Conservation (phyloP, 2,888 invertebrate genomes). For the Nasonovia ribisnigri region DNA sequence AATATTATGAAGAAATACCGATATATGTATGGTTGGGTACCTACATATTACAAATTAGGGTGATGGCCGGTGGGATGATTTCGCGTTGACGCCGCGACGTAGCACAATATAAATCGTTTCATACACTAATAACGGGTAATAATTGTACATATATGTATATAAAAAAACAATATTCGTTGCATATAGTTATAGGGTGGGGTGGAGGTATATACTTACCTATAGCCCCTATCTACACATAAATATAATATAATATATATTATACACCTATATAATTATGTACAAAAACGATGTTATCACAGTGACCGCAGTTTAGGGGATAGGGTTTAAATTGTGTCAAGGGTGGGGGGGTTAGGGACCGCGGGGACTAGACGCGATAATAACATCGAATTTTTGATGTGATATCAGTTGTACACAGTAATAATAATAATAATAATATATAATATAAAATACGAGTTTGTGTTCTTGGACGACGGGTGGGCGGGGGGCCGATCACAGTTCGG, state of each 20-base stretch:
- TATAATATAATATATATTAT: neutral
- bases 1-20: neutral
- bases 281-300: conserved; percentile 21
- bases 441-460: neutral
- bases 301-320: neutral
- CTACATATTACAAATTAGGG: neutral
- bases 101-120: neutral
- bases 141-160: neutral
- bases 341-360: neutral
- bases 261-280: neutral
- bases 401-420: neutral
- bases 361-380: conserved; percentile 35
- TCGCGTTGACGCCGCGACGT: neutral
- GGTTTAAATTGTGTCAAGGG: neutral
- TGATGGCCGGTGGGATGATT: neutral
- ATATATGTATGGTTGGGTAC: neutral
- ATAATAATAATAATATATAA: neutral
- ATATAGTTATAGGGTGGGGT: neutral
- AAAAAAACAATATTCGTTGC: neutral
- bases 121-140: neutral
- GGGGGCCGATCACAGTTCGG: conserved; percentile 29
- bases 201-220: neutral
- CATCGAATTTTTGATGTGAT: neutral
- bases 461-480: neutral
- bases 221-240: neutral